Evolutionary conservation across 2,797 vertebrate species (phyloP).

Genomic region (Calcarius lapponicus): DNA sequence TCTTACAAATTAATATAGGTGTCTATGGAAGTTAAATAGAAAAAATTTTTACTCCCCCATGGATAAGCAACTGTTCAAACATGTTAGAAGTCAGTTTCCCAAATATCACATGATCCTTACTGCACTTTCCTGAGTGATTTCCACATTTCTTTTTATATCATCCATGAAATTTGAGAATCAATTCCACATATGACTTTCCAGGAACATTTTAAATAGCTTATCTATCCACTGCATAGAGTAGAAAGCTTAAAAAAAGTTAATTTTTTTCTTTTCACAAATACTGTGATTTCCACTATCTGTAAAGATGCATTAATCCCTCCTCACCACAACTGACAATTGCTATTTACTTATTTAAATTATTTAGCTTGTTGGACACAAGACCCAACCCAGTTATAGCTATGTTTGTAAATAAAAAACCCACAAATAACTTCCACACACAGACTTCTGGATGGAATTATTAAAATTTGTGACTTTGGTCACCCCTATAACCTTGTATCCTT

Average conservation of each 20-base stretch:
- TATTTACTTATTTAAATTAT: not conserved
- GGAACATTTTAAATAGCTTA: not conserved
- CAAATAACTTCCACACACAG: not conserved
- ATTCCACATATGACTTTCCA: not conserved
- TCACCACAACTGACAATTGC: accelerated
- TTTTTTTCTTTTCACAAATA: not conserved
- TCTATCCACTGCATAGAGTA: not conserved
- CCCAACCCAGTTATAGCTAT: not conserved
- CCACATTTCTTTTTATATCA: not conserved
- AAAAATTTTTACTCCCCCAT: not conserved
- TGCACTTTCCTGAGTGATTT: not conserved
- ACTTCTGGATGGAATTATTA: not conserved
- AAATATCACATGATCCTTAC: not conserved
- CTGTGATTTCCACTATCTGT: not conserved
- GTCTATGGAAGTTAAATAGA: not conserved
- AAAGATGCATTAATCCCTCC: not conserved
- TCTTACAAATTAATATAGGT: not conserved
- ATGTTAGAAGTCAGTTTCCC: not conserved
- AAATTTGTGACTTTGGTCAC: not conserved
- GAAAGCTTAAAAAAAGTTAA: not conserved
- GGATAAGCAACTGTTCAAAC: not conserved
- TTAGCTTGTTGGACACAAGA: not conserved
- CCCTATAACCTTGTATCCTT: not conserved
- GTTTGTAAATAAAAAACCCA: not conserved
- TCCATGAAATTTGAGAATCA: not conserved